Evolutionary conservation across 2,113 vertebrate genomes (phyloP), one percentile per base, ranked within the genome.

Genomic region (Campylorhamphus procurvoides): DNA sequence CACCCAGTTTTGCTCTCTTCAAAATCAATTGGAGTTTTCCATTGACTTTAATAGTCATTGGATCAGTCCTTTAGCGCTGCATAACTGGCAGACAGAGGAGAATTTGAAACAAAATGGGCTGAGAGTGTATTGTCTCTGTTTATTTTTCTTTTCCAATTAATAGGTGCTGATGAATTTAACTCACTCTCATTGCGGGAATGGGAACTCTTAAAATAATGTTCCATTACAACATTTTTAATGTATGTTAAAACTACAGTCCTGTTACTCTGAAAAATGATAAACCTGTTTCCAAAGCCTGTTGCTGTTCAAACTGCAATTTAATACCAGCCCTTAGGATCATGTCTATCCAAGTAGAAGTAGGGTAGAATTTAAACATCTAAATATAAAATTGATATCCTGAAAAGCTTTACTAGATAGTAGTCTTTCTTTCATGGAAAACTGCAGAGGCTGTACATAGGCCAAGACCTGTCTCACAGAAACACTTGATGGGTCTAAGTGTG

Each of bases 61-160:
- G 69, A 91, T 60, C 35, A 52, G 64, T 18, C 42, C 37, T 82
- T 81, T 67, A 87, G 35, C 73, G 63, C 29, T 74, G 27, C 10
- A 1, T 74, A 90, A 93, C 53, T 62, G 53, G 27, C 42, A 76
- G 62, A 68, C 23, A 82, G 67, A 83, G 27, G 28, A 91, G 78
- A 89, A 95, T 83, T 39, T 59, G 63, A 90, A 49, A 83, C 14
- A 87, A 76, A 96, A 53, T 3, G 12, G n/a, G 23, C 37, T 58
- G 68, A 85, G 79, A 29, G 27, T 66, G 33, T 27, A 46, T 79
- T 94, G 49, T 69, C 46, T 85, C 68, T 87, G 66, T 67, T 96
- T 96, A 84, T 88, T 96, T 94, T 83, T 91, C 87, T 85, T 83
- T 93, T 46, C 33, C 59, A 77, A 19, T 69, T 66, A 84, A 76